phyloP scores from a whole-genome alignment of 2,888 invertebrate species.

The Halictus quadricinctus region DNA sequence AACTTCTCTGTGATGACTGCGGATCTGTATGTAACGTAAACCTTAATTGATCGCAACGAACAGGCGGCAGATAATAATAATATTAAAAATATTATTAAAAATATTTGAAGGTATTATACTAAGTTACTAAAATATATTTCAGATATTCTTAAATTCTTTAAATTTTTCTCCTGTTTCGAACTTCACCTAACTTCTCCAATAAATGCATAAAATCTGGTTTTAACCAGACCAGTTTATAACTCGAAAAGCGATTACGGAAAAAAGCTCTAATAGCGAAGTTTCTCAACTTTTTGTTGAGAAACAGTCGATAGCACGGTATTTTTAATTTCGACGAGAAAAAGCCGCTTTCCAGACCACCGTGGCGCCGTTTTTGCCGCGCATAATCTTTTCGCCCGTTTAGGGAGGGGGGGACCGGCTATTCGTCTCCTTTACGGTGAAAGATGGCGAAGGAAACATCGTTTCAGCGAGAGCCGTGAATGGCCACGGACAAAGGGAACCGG shows the following conservation, averaged over 20 bases:
- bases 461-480: constrained; percentile 39
- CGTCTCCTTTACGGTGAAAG: constrained; percentile 45
- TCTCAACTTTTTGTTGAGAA: neutral
- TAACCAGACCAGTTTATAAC: neutral
- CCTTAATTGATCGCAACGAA: too few relatives aligned
- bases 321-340: neutral
- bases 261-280: neutral
- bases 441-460: constrained; percentile 48
- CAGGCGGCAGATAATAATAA: too few relatives aligned
- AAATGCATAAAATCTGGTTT: neutral
- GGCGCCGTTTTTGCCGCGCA: neutral
- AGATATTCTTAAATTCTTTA: too few relatives aligned
- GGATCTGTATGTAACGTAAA: too few relatives aligned
- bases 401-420: neutral
- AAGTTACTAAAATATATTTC: too few relatives aligned
- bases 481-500: constrained; percentile 47
- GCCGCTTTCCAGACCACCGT: neutral
- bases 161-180: neutral
- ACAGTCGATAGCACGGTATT: neutral
- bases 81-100: too few relatives aligned
- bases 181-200: neutral
- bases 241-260: neutral
- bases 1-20: too few relatives aligned
- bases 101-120: too few relatives aligned
- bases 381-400: neutral